Evolutionary conservation across 1,140 invertebrate species (phyloP).

Genomic region (Lucilia sericata): DNA sequence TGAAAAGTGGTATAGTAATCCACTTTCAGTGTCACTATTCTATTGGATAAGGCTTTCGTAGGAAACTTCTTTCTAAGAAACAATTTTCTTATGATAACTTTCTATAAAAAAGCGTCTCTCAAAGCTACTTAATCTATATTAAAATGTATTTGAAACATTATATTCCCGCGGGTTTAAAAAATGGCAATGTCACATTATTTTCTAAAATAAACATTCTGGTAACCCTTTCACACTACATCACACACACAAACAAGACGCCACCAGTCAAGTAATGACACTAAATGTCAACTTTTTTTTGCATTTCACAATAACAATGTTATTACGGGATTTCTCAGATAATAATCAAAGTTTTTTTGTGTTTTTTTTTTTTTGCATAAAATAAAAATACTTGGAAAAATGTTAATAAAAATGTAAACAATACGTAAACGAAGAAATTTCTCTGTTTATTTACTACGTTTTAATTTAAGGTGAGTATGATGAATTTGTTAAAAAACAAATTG

Average conservation of each 20-base stretch:
- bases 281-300: neutral
- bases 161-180: too few relatives aligned
- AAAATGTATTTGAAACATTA: too few relatives aligned
- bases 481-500: neutral
- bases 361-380: neutral
- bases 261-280: neutral
- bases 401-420: slow-evolving; percentile 27
- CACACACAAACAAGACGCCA: neutral
- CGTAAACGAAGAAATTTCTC: slow-evolving; percentile 12
- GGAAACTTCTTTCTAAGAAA: too few relatives aligned
- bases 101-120: too few relatives aligned
- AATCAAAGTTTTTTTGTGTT: too few relatives aligned
- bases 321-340: neutral
- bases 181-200: too few relatives aligned
- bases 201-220: neutral
- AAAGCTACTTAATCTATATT: too few relatives aligned
- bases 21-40: too few relatives aligned
- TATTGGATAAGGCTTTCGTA: too few relatives aligned
- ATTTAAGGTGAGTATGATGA: neutral
- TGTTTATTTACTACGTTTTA: slow-evolving; percentile 4
- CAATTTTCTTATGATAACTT: too few relatives aligned
- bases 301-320: neutral
- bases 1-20: too few relatives aligned
- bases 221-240: neutral
- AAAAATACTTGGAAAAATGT: slow-evolving; percentile 1